Evolutionary conservation across 53 echinoderm and acorn worm species (phyloP).

Genomic region (Temnopleurus reevesii): DNA sequence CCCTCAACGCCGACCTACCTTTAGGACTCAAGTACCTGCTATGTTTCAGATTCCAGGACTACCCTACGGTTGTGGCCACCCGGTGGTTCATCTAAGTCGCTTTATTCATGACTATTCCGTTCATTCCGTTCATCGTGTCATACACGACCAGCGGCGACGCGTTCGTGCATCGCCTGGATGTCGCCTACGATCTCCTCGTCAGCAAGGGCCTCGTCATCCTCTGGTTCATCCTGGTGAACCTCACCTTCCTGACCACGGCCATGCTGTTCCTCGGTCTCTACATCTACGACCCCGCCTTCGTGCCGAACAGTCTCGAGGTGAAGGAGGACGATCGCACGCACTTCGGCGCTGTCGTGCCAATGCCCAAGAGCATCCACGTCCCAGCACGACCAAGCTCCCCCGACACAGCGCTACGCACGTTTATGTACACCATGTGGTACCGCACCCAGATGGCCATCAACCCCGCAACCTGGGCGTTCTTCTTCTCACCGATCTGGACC

Average conservation of each 20-base stretch:
- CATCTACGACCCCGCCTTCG: slow-evolving; percentile 41
- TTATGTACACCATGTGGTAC: slow-evolving; percentile 42
- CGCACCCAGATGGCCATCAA: slow-evolving; percentile 48
- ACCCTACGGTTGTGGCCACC: slow-evolving; percentile 45
- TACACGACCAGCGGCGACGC: slow-evolving; percentile 54
- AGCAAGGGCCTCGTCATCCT: slow-evolving; percentile 60
- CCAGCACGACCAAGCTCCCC: not conserved
- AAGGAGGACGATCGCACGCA: slow-evolving; percentile 37
- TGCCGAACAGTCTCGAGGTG: slow-evolving; percentile 50
- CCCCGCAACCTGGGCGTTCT: slow-evolving; percentile 32
- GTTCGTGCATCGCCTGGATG: slow-evolving; percentile 59
- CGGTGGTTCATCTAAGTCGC: slow-evolving; percentile 75
- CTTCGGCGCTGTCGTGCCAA: slow-evolving; percentile 56
- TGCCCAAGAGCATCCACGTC: not conserved
- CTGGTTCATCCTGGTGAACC: slow-evolving; percentile 60
- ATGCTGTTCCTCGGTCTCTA: slow-evolving; percentile 67
- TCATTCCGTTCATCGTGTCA: slow-evolving; percentile 77
- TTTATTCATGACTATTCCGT: slow-evolving; percentile 70
- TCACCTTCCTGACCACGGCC: slow-evolving; percentile 68
- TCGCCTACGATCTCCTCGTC: slow-evolving; percentile 61
- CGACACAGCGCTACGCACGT: not conserved
- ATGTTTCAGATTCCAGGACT: slow-evolving; percentile 69
- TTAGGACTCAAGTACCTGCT: slow-evolving; percentile 84
- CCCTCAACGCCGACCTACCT: slow-evolving; percentile 79
- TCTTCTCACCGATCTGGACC: slow-evolving; percentile 17